Conservation (phyloP, 2,113 vertebrate genomes). For the Corapipo altera region DNA sequence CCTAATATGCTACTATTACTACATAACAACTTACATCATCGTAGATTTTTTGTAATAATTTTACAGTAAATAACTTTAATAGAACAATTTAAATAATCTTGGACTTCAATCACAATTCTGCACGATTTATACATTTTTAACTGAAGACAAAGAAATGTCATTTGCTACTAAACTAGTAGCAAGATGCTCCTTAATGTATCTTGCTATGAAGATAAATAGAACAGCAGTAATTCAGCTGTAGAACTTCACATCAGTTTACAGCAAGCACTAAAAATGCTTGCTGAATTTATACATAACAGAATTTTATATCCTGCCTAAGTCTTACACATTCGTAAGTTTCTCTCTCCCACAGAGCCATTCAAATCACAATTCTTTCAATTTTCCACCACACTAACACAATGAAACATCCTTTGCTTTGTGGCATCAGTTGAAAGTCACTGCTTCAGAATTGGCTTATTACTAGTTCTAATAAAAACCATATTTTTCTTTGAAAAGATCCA, state of each 20-base stretch:
- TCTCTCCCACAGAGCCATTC: background rate
- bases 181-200: background rate
- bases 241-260: background rate
- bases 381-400: background rate
- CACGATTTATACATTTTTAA: background rate
- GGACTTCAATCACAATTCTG: background rate
- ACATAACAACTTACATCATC: background rate
- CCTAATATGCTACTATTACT: background rate
- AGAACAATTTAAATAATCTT: background rate
- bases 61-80: background rate
- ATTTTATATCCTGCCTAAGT: background rate
- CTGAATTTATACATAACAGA: background rate
- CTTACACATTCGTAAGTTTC: background rate
- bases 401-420: background rate
- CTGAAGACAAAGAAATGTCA: constrained; percentile 21
- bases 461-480: background rate
- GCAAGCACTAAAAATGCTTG: background rate
- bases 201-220: constrained; percentile 23
- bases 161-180: background rate
- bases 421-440: background rate
- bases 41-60: background rate
- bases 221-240: background rate
- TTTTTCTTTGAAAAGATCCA: background rate
- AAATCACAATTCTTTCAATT: background rate
- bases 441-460: background rate